Evolutionary conservation across 2,797 vertebrate species (phyloP).

Genomic region (Rhinophrynus dorsalis): DNA sequence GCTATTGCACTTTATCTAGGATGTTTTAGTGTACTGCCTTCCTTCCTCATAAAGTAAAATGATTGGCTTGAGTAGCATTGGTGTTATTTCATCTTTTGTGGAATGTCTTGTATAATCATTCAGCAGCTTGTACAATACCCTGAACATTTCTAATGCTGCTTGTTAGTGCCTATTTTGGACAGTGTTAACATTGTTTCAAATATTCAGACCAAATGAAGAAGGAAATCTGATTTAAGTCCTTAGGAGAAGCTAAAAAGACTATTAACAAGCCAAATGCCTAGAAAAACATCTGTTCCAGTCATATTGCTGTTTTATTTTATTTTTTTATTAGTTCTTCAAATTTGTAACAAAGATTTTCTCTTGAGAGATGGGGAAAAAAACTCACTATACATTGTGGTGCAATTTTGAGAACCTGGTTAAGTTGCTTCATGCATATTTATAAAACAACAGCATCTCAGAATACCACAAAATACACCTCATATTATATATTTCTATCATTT

Average conservation of each 20-base stretch:
- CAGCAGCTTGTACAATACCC: constrained; percentile 57
- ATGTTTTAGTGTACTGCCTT: constrained; percentile 26
- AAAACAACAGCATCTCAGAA: constrained; percentile 61
- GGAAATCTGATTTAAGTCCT: constrained; percentile 70
- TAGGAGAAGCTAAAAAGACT: constrained; percentile 74
- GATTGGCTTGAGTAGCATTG: constrained; percentile 29
- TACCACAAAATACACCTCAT: constrained; percentile 58
- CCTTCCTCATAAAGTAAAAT: constrained; percentile 36
- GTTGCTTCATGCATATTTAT: constrained; percentile 78
- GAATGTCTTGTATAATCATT: constrained; percentile 64
- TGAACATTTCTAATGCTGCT: constrained; percentile 67
- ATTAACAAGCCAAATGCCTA: constrained; percentile 73
- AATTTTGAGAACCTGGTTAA: constrained; percentile 75
- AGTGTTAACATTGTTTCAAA: constrained; percentile 75
- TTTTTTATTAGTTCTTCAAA: constrained; percentile 79
- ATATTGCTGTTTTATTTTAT: constrained; percentile 64
- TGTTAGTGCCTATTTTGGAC: constrained; percentile 72
- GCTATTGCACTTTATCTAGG: constrained; percentile 5
- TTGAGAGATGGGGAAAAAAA: constrained; percentile 62
- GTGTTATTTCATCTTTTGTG: constrained; percentile 57
- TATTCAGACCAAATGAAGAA: constrained; percentile 69
- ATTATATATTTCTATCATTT: constrained; percentile 63
- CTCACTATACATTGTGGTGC: constrained; percentile 68
- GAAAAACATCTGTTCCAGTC: constrained; percentile 84
- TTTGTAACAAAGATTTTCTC: constrained; percentile 68